These are phyloP conservation scores for Rhinopomastus cyanomelas DNA, from an alignment of 2,113 vertebrate genomes.

Conservation along the genomic window DNA sequence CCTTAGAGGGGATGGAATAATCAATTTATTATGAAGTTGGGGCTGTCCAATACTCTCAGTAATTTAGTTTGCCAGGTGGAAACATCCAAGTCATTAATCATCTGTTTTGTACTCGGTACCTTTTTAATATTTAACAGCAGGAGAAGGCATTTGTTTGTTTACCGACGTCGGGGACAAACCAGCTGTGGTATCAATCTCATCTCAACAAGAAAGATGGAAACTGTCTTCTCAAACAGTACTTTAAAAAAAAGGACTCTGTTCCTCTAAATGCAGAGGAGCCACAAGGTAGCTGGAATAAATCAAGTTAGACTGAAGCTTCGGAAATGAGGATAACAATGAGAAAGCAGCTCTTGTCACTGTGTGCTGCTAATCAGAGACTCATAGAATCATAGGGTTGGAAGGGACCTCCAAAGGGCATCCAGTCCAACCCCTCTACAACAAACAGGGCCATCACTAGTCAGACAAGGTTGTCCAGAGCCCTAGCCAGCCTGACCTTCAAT, in stretches of 20 bases:
- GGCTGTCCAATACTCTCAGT: constrained; percentile 11
- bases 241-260: not conserved
- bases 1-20: not conserved
- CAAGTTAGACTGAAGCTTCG: not conserved
- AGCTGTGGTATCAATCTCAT: constrained; percentile 10
- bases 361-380: not conserved
- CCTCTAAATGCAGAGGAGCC: not conserved
- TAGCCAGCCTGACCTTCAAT: too few relatives aligned
- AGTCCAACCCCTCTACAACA: too few relatives aligned
- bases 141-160: constrained; percentile 32
- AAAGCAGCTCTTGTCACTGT: not conserved
- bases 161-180: not conserved
- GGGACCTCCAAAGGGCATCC: too few relatives aligned
- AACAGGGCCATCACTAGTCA: too few relatives aligned
- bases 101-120: not conserved
- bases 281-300: not conserved
- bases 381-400: too few relatives aligned
- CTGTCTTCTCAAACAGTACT: not conserved
- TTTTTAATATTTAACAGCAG: constrained; percentile 51
- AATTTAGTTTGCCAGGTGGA: constrained; percentile 54
- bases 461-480: too few relatives aligned
- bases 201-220: constrained; percentile 2
- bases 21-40: constrained; percentile 45
- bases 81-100: constrained; percentile 49
- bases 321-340: not conserved